Percentiles rank a stretch among this genome's conserved stretches.
Evolutionary conservation across 2,113 vertebrate genomes (phyloP).

Genomic region (Elephas maximus): DNA sequence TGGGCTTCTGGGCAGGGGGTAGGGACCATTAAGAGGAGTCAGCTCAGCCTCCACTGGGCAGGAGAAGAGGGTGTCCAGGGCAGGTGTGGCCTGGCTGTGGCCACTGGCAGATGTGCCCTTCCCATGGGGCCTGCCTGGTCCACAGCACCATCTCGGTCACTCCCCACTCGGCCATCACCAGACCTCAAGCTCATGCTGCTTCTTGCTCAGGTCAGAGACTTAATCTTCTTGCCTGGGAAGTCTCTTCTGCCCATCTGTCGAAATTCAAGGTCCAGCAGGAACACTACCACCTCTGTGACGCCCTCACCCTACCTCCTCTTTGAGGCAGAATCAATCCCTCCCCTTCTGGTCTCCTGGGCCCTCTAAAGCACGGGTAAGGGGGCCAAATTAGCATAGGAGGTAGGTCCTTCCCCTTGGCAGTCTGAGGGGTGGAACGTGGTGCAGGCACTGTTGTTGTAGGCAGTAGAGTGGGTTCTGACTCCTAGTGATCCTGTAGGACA

Average conservation of each 20-base stretch:
- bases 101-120: not conserved
- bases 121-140: not conserved
- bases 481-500: too few species aligned
- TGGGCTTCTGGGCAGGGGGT: not conserved
- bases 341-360: not conserved
- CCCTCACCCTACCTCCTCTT: not conserved
- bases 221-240: not conserved
- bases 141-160: not conserved
- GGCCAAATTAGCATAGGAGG: not conserved
- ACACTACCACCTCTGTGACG: not conserved
- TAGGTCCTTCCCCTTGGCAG: not conserved
- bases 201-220: not conserved
- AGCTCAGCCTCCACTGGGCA: not conserved
- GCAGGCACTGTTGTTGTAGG: too few species aligned
- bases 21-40: accelerated
- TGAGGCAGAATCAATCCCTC: not conserved
- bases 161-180: not conserved
- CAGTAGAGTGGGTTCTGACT: too few species aligned
- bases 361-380: not conserved
- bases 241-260: not conserved
- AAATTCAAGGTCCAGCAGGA: not conserved
- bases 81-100: not conserved
- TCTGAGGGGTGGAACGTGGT: not conserved
- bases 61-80: not conserved
- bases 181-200: not conserved